These are phyloP conservation scores for Otus sunia DNA, from an alignment of 2,113 vertebrate genomes.

Conservation along the genomic window DNA sequence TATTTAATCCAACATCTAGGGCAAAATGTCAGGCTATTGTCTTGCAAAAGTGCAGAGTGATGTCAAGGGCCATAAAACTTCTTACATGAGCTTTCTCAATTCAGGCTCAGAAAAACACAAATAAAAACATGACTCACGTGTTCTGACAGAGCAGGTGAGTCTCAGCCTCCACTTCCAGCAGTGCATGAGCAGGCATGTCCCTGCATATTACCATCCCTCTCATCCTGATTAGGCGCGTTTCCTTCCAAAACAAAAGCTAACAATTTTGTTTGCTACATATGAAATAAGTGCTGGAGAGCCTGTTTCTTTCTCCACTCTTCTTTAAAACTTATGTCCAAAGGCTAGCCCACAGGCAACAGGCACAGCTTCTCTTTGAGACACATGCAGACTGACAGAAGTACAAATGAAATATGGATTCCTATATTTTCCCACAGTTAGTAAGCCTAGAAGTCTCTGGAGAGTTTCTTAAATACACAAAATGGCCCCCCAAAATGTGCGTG, in stretches of 20 bases:
- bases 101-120: constrained; percentile 8
- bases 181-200: neutral
- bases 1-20: constrained; percentile 12
- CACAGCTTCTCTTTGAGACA: neutral
- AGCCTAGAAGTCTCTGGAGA: neutral
- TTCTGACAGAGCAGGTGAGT: neutral
- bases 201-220: neutral
- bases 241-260: neutral
- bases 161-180: neutral
- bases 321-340: neutral
- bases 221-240: neutral
- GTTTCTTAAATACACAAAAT: neutral
- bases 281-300: neutral
- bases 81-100: neutral
- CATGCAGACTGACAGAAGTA: neutral
- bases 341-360: neutral
- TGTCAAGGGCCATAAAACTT: neutral
- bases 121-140: neutral
- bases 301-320: neutral
- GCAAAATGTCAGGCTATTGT: neutral
- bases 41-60: constrained; percentile 10
- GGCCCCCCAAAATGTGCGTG: accelerated
- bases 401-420: neutral
- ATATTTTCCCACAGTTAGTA: neutral
- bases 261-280: neutral